These are phyloP conservation scores for Flexamia atlantica DNA, from an alignment of 2,888 invertebrate species.

Conservation along the genomic window DNA sequence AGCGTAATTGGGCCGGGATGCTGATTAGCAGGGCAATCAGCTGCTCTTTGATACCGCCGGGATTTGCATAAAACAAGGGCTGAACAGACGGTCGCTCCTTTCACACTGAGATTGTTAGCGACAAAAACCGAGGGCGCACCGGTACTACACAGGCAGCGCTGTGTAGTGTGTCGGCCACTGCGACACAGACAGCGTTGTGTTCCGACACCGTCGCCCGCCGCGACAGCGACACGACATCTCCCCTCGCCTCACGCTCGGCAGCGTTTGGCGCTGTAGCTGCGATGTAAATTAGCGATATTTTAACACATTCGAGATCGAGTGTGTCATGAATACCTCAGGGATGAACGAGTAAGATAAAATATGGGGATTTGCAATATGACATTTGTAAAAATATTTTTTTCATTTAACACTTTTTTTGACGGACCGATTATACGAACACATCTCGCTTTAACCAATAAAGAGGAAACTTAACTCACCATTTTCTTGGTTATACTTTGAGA, in stretches of 20 bases:
- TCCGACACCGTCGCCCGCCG: background rate
- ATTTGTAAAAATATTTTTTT: no score
- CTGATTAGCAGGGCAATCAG: slow-evolving; percentile 64
- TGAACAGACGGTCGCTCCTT: slow-evolving; percentile 46
- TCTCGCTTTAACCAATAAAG: no score
- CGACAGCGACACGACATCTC: background rate
- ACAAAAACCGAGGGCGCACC: slow-evolving; percentile 31
- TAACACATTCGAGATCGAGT: no score
- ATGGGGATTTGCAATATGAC: no score
- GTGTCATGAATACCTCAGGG: no score
- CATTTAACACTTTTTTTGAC: no score
- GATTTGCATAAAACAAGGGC: slow-evolving; percentile 64
- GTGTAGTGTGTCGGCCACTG: background rate
- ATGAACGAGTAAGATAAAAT: no score
- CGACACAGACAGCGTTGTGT: background rate
- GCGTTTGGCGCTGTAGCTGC: background rate
- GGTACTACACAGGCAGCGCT: background rate
- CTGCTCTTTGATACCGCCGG: slow-evolving; percentile 63
- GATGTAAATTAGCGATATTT: no score
- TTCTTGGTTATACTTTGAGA: no score
- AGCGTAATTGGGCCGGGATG: slow-evolving; percentile 36
- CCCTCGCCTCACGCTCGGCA: background rate
- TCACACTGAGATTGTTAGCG: slow-evolving; percentile 57
- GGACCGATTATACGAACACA: no score
- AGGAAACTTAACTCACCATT: no score